phyloP scores from a whole-genome alignment of 2,113 vertebrate genomes.

The Azemiops feae region DNA sequence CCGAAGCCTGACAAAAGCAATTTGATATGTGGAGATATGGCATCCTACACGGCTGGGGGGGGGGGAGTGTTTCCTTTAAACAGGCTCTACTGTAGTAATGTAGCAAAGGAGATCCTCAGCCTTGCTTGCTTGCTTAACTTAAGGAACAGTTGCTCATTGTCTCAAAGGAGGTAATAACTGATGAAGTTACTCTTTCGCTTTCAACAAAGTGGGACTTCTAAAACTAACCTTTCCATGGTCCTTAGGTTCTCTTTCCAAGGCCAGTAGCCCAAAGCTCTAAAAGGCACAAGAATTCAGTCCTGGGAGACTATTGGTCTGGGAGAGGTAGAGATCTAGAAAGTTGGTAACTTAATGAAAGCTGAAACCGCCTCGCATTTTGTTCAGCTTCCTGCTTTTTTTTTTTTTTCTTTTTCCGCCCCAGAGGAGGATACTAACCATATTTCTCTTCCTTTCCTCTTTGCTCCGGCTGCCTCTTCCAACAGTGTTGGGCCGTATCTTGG shows the following conservation, averaged over 20 bases:
- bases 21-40: neutral
- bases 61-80: neutral
- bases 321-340: neutral
- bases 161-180: neutral
- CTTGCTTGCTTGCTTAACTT: neutral
- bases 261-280: neutral
- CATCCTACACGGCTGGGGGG: neutral
- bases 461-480: neutral
- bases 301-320: neutral
- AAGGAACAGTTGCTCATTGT: neutral
- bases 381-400: neutral
- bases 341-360: neutral
- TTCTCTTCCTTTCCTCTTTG: neutral
- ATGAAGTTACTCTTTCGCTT: neutral
- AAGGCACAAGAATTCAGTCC: neutral
- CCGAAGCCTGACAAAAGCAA: neutral
- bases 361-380: neutral
- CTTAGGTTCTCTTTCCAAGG: neutral
- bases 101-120: neutral
- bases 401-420: too few relatives aligned
- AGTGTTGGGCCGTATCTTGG: conserved; percentile 93
- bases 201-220: neutral
- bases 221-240: neutral
- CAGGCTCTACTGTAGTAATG: neutral
- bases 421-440: neutral